A percentile compares a stretch with the other conserved stretches of the same genome.
Evolutionary conservation across 2,888 invertebrate species (phyloP).

Genomic region (Homarus gammarus): DNA sequence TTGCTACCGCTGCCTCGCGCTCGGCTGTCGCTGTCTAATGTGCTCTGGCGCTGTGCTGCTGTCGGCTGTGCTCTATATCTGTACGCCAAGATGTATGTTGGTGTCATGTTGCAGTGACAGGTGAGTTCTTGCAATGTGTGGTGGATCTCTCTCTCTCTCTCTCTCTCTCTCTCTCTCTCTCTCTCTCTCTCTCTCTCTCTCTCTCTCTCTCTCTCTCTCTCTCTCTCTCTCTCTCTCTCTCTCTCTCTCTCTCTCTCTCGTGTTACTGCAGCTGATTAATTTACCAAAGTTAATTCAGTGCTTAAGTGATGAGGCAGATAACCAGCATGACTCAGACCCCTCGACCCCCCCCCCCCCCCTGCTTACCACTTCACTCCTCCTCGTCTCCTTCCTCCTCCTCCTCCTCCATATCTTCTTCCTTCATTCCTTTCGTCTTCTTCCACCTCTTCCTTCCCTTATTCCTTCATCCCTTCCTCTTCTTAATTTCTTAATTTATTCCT

Average conservation of each 20-base stretch:
- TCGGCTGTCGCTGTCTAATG: not conserved
- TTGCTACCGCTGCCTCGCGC: not conserved
- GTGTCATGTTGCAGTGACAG: not conserved
- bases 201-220: too few relatives aligned
- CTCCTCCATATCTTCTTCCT: not conserved
- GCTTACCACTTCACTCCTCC: not conserved
- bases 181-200: not conserved
- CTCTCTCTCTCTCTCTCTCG: not conserved
- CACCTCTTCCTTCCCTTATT: too few relatives aligned
- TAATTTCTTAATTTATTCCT: too few relatives aligned
- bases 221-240: too few relatives aligned
- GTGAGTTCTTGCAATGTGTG: not conserved
- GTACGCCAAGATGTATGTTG: not conserved
- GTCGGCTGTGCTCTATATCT: not conserved
- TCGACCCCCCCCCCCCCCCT: not conserved
- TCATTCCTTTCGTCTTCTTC: not conserved
- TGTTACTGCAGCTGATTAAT: not conserved
- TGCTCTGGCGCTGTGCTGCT: not conserved
- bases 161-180: too few relatives aligned
- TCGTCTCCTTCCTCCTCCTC: conserved; percentile 2
- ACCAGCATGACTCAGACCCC: not conserved
- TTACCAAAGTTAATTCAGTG: not conserved
- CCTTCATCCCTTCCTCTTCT: too few relatives aligned
- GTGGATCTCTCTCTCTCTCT: not conserved
- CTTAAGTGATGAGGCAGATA: not conserved